Percentiles rank a stretch among this genome's conserved stretches.
These are phyloP conservation scores for Caenorhabditis becei DNA, from an alignment of 2,888 invertebrate genomes.

Conservation along the genomic window DNA sequence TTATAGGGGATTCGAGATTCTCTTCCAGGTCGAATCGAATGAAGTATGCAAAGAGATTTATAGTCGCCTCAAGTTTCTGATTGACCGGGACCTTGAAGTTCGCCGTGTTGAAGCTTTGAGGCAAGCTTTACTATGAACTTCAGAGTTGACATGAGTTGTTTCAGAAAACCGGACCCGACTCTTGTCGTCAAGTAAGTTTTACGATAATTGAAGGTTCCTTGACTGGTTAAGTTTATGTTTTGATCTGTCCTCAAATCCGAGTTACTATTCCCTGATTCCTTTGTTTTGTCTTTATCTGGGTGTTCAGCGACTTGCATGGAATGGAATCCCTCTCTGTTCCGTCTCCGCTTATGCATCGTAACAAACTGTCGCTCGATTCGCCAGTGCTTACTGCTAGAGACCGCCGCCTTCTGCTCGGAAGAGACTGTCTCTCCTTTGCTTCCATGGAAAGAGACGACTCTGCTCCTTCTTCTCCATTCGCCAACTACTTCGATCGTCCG, in stretches of 20 bases:
- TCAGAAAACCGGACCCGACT: constrained; percentile 25
- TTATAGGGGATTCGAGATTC: constrained; percentile 70
- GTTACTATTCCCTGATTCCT: not conserved
- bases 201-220: too few species aligned
- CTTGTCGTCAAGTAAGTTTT: not conserved
- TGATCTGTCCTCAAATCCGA: not conserved
- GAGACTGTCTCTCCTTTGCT: constrained; percentile 59
- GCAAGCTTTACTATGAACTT: not conserved
- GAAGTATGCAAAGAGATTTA: constrained; percentile 42
- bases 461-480: constrained; percentile 59
- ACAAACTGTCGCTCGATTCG: constrained; percentile 50
- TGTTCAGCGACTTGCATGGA: constrained; percentile 49
- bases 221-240: not conserved
- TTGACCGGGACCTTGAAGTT: constrained; percentile 28
- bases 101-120: constrained; percentile 10
- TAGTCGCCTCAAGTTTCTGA: constrained; percentile 25
- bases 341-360: constrained; percentile 50
- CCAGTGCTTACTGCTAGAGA: constrained; percentile 46
- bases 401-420: constrained; percentile 47
- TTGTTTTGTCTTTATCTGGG: not conserved
- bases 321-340: constrained; percentile 64
- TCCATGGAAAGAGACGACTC: constrained; percentile 52
- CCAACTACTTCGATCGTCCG: constrained; percentile 44
- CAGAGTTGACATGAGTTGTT: not conserved
- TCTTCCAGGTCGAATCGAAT: constrained; percentile 28